A percentile compares a stretch with the other conserved stretches of the same genome.
phyloP scores from a whole-genome alignment of 2,797 vertebrate species.

The Sebastes paucispinis region DNA sequence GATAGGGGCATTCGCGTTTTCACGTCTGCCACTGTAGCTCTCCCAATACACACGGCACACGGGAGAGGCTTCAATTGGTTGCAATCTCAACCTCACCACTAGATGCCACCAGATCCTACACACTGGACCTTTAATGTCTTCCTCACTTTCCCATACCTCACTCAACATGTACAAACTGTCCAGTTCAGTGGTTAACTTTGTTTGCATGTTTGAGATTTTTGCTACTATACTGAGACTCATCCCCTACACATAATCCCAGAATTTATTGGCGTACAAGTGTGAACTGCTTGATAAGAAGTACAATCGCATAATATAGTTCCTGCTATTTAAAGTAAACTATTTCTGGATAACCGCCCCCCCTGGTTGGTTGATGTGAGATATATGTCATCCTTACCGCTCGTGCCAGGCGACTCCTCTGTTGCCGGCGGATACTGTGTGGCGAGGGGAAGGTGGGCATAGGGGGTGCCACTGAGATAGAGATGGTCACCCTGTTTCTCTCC shows the following conservation, averaged over 20 bases:
- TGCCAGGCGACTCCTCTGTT: slow-evolving; percentile 88
- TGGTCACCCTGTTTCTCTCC: slow-evolving; percentile 88
- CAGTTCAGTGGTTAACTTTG: not conserved
- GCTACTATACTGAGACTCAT: not conserved
- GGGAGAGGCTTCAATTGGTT: too few relatives aligned
- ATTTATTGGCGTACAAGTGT: not conserved
- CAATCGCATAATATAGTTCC: not conserved
- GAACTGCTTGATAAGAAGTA: not conserved
- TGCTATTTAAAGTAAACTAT: not conserved
- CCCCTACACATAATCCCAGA: not conserved
- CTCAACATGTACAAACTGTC: not conserved
- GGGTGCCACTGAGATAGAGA: slow-evolving; percentile 88
- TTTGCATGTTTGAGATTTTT: not conserved
- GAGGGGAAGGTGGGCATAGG: slow-evolving; percentile 93
- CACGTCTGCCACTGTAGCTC: too few relatives aligned
- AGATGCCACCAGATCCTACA: too few relatives aligned
- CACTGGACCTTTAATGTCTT: not conserved
- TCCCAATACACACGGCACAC: too few relatives aligned
- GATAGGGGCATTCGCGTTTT: too few relatives aligned
- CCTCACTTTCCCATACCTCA: not conserved
- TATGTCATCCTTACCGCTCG: slow-evolving; percentile 83
- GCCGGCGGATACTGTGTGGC: slow-evolving; percentile 86
- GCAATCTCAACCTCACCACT: too few relatives aligned
- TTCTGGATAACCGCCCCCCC: not conserved
- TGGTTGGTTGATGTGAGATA: not conserved